Conservation (phyloP, 2,797 vertebrate genomes). For the Pseudocheirus occidentalis region DNA sequence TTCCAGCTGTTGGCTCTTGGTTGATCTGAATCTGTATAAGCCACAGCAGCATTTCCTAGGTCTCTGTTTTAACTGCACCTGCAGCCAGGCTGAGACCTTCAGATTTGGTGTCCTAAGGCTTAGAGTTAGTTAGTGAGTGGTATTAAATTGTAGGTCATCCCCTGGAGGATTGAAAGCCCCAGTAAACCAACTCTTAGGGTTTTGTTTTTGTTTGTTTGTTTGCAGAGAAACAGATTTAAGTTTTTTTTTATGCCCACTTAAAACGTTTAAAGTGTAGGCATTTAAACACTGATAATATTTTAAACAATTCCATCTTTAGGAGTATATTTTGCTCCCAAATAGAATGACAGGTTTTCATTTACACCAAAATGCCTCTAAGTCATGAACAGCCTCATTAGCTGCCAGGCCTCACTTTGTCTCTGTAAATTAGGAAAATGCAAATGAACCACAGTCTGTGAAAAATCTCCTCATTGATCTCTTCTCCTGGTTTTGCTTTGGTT, state of each 20-base stretch:
- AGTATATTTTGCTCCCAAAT: conserved; percentile 43
- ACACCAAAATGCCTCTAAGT: conserved; percentile 40
- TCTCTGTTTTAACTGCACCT: conserved; percentile 55
- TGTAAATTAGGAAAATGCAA: conserved; percentile 62
- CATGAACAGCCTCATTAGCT: conserved; percentile 26
- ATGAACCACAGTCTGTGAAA: conserved; percentile 52
- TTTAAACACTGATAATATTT: conserved; percentile 53
- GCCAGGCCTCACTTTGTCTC: conserved; percentile 51
- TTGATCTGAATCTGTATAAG: conserved; percentile 64
- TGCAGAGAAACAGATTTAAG: conserved; percentile 38
- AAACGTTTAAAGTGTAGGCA: conserved; percentile 47
- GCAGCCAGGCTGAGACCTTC: conserved; percentile 53
- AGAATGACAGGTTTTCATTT: conserved; percentile 58
- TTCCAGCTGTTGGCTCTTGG: conserved; percentile 59
- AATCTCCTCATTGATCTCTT: conserved; percentile 50
- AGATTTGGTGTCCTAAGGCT: conserved; percentile 43
- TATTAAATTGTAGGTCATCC: conserved; percentile 21
- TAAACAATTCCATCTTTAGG: conserved; percentile 60
- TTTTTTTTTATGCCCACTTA: conserved; percentile 65
- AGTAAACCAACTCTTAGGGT: background rate
- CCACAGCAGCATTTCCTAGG: conserved; percentile 49
- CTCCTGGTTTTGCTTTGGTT: conserved; percentile 51
- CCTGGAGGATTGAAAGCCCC: background rate
- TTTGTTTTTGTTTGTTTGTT: background rate
- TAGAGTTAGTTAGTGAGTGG: conserved; percentile 57